Percentiles rank a stretch among this genome's conserved stretches.
Evolutionary conservation across 2,797 vertebrate genomes (phyloP).

Genomic region (Kryptopterus vitreolus): DNA sequence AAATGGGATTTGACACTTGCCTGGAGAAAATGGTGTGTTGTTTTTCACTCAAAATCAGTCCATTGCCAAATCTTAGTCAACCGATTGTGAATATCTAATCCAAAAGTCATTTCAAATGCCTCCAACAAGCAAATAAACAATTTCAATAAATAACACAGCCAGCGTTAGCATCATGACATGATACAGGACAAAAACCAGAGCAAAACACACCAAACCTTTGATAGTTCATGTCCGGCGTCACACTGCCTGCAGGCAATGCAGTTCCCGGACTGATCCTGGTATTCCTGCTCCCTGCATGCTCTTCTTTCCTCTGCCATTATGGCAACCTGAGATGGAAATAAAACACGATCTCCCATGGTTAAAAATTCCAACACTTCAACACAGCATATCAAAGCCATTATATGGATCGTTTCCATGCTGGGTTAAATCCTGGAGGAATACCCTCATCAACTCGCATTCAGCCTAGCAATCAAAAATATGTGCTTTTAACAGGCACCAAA

Average conservation of each 20-base stretch:
- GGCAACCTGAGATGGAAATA: slow-evolving; percentile 65
- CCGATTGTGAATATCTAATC: background rate
- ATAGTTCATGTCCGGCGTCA: slow-evolving; percentile 92
- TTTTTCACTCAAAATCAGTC: background rate
- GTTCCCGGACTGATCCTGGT: slow-evolving; percentile 82
- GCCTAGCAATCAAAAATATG: background rate
- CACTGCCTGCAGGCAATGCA: slow-evolving; percentile 89
- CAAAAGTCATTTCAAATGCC: background rate
- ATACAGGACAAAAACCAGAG: background rate
- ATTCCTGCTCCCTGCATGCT: slow-evolving; percentile 93
- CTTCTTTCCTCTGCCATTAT: slow-evolving; percentile 76
- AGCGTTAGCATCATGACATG: background rate
- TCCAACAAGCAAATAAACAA: background rate
- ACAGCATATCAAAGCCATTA: slow-evolving; percentile 7
- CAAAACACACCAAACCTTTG: slow-evolving; percentile 79
- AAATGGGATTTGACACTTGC: background rate
- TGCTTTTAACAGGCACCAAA: background rate
- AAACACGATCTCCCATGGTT: slow-evolving; percentile 51
- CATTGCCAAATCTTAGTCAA: background rate
- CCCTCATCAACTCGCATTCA: background rate
- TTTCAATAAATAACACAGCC: background rate
- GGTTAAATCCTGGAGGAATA: slow-evolving; percentile 18
- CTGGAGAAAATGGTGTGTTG: background rate
- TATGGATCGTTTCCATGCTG: slow-evolving; percentile 22
- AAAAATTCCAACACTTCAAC: slow-evolving; percentile 63